Conservation (phyloP, 2,888 invertebrate species). For the Erebia palarica region DNA sequence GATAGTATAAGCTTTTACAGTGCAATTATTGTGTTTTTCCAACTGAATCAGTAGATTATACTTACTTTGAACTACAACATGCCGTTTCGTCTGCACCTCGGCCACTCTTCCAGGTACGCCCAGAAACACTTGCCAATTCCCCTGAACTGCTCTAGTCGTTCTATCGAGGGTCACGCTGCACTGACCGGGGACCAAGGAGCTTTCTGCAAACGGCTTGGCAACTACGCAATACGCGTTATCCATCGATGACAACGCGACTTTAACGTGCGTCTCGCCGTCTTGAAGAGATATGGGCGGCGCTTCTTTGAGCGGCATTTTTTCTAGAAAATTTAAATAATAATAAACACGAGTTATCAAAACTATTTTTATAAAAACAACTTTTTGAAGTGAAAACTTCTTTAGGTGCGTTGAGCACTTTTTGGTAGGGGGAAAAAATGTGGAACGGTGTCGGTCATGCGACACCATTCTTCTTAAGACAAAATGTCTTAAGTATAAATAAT, state of each 20-base stretch:
- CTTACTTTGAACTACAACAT: slow-evolving; percentile 64
- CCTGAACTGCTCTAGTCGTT: slow-evolving; percentile 70
- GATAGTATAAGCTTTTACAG: too few relatives aligned
- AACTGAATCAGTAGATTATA: not conserved
- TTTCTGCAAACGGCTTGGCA: slow-evolving; percentile 68
- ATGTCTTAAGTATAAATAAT: too few relatives aligned
- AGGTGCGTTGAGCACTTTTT: too few relatives aligned
- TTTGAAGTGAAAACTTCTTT: too few relatives aligned
- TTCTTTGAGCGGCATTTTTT: slow-evolving; percentile 42
- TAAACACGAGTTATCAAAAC: not conserved
- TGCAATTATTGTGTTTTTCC: too few relatives aligned
- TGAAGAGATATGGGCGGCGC: slow-evolving; percentile 55
- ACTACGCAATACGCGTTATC: slow-evolving; percentile 67
- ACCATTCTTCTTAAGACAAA: too few relatives aligned
- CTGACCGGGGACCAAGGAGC: slow-evolving; percentile 65
- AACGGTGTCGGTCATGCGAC: too few relatives aligned
- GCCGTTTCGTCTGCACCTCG: slow-evolving; percentile 62
- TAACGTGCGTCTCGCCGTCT: slow-evolving; percentile 56
- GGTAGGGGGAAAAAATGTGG: too few relatives aligned
- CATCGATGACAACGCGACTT: slow-evolving; percentile 56
- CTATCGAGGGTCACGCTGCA: slow-evolving; percentile 66
- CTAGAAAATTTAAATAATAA: slow-evolving; percentile 17
- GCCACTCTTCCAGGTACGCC: slow-evolving; percentile 71
- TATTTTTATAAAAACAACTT: too few relatives aligned
- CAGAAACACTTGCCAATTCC: slow-evolving; percentile 70